phyloP scores from a whole-genome alignment of 2,888 invertebrate genomes.

The Hoplodrina blanda region DNA sequence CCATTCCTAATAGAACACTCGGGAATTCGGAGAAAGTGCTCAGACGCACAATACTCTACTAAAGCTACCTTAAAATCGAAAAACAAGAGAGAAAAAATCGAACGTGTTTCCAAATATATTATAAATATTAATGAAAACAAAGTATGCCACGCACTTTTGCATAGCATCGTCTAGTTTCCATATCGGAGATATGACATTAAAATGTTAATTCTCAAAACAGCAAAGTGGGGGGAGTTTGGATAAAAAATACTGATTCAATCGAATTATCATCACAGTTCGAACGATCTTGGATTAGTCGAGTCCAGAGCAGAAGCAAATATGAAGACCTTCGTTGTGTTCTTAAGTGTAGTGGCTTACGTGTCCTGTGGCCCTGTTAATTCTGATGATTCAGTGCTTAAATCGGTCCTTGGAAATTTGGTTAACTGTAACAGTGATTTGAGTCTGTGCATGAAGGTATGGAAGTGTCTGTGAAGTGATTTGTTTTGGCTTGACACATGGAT shows the following conservation, averaged over 20 bases:
- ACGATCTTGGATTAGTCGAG: constrained; percentile 77
- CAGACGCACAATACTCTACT: constrained; percentile 45
- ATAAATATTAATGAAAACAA: constrained; percentile 85
- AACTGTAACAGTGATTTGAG: constrained; percentile 86
- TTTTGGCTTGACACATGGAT: constrained; percentile 35
- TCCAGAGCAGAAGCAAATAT: constrained; percentile 72
- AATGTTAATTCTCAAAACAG: constrained; percentile 82
- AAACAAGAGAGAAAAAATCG: constrained; percentile 61
- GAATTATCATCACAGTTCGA: constrained; percentile 84
- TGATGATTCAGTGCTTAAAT: constrained; percentile 80
- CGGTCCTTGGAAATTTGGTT: constrained; percentile 79
- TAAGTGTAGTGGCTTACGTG: constrained; percentile 78
- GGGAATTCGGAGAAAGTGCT: constrained; percentile 63
- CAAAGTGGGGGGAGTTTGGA: constrained; percentile 85
- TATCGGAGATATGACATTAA: constrained; percentile 80
- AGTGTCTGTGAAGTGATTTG: constrained; percentile 62
- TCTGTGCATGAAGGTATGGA: constrained; percentile 85
- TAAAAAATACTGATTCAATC: constrained; percentile 87
- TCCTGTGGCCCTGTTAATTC: constrained; percentile 77
- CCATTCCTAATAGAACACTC: constrained; percentile 32
- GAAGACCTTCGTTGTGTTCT: constrained; percentile 81
- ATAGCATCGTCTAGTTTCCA: constrained; percentile 81
- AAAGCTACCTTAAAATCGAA: constrained; percentile 71
- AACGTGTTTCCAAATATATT: constrained; percentile 77
- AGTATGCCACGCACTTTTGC: constrained; percentile 84